These are phyloP conservation scores for Heliothis virescens DNA, from an alignment of 1,140 invertebrate species.

Conservation along the genomic window DNA sequence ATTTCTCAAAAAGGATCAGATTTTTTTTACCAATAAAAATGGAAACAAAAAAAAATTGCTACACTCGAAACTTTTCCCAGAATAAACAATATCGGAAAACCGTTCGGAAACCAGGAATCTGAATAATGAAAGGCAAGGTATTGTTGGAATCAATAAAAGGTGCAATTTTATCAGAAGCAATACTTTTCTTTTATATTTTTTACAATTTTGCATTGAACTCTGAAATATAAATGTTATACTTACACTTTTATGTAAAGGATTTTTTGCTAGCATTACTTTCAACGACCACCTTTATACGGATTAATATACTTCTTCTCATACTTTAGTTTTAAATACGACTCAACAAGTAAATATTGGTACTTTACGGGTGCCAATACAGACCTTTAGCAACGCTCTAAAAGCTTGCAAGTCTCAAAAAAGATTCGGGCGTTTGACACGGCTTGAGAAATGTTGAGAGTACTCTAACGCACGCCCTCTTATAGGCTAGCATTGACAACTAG, in stretches of 20 bases:
- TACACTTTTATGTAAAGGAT: not conserved
- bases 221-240: not conserved
- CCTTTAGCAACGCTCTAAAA: conserved; percentile 31
- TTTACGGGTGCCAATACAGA: conserved; percentile 15
- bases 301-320: not conserved
- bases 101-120: conserved; percentile 5
- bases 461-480: conserved; percentile 39
- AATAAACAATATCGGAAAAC: conserved; percentile 33
- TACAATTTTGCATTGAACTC: not conserved
- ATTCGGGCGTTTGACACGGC: conserved; percentile 24
- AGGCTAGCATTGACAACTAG: conserved; percentile 6
- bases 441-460: conserved; percentile 15
- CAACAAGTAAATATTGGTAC: not conserved
- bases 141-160: conserved; percentile 7
- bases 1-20: not conserved
- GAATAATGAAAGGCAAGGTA: conserved; percentile 18
- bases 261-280: conserved; percentile 2
- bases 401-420: conserved; percentile 34
- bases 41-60: not conserved
- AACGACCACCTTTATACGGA: not conserved
- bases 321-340: not conserved
- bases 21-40: not conserved
- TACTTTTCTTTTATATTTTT: not conserved
- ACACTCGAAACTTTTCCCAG: not conserved
- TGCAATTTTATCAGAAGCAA: conserved; percentile 17